Evolutionary conservation across 2,888 invertebrate species (phyloP).

Genomic region (Ochropacha duplaris): DNA sequence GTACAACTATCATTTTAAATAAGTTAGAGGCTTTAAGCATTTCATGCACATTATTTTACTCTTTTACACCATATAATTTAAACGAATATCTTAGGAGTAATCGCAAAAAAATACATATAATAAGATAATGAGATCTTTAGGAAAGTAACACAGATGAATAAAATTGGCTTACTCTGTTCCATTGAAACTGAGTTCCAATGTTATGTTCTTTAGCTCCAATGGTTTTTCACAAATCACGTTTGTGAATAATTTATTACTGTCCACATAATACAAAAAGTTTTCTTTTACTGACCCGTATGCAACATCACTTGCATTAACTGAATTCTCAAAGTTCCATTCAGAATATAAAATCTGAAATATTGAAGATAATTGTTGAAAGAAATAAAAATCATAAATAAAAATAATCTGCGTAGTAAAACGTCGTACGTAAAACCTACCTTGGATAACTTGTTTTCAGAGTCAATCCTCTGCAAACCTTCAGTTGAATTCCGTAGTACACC

Average conservation of each 20-base stretch:
- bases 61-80: too few species aligned
- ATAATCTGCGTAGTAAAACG: background rate
- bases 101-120: too few species aligned
- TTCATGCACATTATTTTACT: too few species aligned
- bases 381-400: background rate
- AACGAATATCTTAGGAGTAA: too few species aligned
- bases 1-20: too few species aligned
- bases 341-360: conserved; percentile 49
- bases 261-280: conserved; percentile 61
- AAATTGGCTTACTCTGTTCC: conserved; percentile 46
- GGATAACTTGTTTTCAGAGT: conserved; percentile 29
- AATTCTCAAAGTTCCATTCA: conserved; percentile 52
- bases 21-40: too few species aligned
- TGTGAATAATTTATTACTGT: conserved; percentile 58
- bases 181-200: conserved; percentile 47
- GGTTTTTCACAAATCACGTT: conserved; percentile 70
- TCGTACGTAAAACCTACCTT: conserved; percentile 22
- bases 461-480: conserved; percentile 40
- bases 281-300: conserved; percentile 51
- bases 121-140: too few species aligned
- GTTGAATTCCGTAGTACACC: conserved; percentile 50
- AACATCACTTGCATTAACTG: conserved; percentile 28
- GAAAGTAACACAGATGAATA: background rate
- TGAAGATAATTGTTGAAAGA: background rate
- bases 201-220: conserved; percentile 43